A percentile compares a stretch with the other conserved stretches of the same genome.
Conservation (phyloP, 2,797 vertebrate genomes). For the Pampus argenteus region DNA sequence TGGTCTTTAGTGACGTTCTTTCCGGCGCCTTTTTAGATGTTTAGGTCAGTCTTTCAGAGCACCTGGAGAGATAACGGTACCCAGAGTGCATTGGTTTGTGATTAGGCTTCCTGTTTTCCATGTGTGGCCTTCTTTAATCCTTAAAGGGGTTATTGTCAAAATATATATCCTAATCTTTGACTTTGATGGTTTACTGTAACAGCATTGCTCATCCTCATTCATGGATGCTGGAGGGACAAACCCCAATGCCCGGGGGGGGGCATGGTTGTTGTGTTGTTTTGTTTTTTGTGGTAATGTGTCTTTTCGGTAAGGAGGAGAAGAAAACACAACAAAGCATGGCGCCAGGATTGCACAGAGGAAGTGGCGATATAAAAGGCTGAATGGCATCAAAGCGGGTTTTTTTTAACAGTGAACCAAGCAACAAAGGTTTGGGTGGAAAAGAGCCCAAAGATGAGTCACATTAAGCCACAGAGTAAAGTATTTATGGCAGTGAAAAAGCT, state of each 20-base stretch:
- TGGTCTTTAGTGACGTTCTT: slow-evolving; percentile 46
- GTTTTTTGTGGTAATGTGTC: slow-evolving; percentile 69
- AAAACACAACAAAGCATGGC: slow-evolving; percentile 80
- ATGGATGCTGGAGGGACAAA: slow-evolving; percentile 54
- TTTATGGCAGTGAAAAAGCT: slow-evolving; percentile 47
- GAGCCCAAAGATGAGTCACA: slow-evolving; percentile 81
- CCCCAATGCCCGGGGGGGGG: slow-evolving; percentile 44
- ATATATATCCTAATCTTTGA: slow-evolving; percentile 50
- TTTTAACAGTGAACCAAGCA: slow-evolving; percentile 73
- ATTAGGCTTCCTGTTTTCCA: slow-evolving; percentile 74
- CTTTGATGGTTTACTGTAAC: slow-evolving; percentile 67
- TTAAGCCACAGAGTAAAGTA: slow-evolving; percentile 62
- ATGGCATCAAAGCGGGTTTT: slow-evolving; percentile 87
- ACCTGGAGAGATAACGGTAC: slow-evolving; percentile 76
- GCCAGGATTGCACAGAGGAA: slow-evolving; percentile 84
- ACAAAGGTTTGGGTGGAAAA: slow-evolving; percentile 78
- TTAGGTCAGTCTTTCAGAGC: slow-evolving; percentile 63
- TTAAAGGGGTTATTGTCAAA: slow-evolving; percentile 56
- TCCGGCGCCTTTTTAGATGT: slow-evolving; percentile 64
- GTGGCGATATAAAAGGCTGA: slow-evolving; percentile 84
- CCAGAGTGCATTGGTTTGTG: slow-evolving; percentile 57
- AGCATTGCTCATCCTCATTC: slow-evolving; percentile 63
- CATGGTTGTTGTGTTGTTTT: slow-evolving; percentile 22
- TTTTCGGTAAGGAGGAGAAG: slow-evolving; percentile 67
- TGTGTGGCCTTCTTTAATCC: slow-evolving; percentile 59